Conservation (phyloP, 2,888 invertebrate species). For the Xestia ashworthii region DNA sequence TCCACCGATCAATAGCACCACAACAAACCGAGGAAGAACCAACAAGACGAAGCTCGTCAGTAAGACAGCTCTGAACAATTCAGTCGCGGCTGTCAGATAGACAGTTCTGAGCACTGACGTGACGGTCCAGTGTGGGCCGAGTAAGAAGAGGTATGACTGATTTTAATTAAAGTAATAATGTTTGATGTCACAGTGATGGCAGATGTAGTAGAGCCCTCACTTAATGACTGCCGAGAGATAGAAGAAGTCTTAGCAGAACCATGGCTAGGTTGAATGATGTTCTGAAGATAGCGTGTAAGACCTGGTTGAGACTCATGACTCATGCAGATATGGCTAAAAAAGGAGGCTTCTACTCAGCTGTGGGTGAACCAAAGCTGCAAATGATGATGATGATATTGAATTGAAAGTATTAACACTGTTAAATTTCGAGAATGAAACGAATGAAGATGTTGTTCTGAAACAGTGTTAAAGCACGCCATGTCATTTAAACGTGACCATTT, state of each 20-base stretch:
- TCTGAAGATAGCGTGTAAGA: neutral
- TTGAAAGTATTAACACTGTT: neutral
- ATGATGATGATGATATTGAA: neutral
- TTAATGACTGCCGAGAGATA: neutral
- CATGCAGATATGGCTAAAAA: neutral
- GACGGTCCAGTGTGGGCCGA: conserved; percentile 71
- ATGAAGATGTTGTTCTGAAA: neutral
- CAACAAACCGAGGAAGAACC: no score
- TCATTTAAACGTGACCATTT: neutral
- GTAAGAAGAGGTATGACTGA: conserved; percentile 43
- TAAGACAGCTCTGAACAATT: conserved; percentile 79
- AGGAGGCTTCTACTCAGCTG: neutral
- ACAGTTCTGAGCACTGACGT: conserved; percentile 80
- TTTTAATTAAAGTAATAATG: neutral
- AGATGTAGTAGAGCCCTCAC: neutral
- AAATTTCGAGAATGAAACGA: neutral
- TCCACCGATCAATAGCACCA: conserved; percentile 72
- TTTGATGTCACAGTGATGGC: neutral
- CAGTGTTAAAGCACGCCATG: neutral
- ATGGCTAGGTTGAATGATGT: neutral
- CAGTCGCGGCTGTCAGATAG: conserved; percentile 86
- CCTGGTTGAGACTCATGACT: neutral
- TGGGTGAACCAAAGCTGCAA: neutral
- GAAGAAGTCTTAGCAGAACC: neutral
- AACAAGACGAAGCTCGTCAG: conserved; percentile 75